Conservation (phyloP, 1,140 invertebrate genomes). For the Drosophila pectinifera region DNA sequence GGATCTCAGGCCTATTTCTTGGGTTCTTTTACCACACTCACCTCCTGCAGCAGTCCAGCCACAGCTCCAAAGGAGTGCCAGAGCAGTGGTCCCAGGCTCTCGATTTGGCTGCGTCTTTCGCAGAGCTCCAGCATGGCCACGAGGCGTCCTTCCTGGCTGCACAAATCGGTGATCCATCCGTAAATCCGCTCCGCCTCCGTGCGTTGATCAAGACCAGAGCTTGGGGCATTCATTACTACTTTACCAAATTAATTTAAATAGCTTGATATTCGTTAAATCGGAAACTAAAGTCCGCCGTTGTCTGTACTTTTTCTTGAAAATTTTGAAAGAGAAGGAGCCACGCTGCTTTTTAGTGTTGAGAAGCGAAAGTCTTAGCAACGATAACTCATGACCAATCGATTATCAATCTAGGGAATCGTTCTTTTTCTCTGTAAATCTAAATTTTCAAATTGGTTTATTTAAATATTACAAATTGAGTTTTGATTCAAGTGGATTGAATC, state of each 20-base stretch:
- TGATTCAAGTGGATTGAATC: no score
- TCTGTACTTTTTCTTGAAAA: background rate
- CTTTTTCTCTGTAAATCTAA: no score
- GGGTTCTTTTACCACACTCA: background rate
- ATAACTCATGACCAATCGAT: background rate
- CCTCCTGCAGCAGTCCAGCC: conserved; percentile 41
- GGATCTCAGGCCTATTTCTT: background rate
- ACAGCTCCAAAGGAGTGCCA: conserved; percentile 53
- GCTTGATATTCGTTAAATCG: background rate
- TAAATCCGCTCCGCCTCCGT: conserved; percentile 23
- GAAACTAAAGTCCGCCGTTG: conserved; percentile 8
- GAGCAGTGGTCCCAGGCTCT: conserved; percentile 30
- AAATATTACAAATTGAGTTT: no score
- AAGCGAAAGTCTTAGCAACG: background rate
- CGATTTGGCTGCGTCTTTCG: conserved; percentile 27
- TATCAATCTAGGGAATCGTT: background rate
- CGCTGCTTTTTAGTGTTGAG: background rate
- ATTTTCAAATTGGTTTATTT: no score
- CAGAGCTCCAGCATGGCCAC: conserved; percentile 48
- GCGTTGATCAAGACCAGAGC: conserved; percentile 7
- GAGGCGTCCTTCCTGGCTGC: conserved; percentile 19
- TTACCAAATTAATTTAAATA: background rate
- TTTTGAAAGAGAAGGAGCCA: background rate
- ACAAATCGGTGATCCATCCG: conserved; percentile 41
- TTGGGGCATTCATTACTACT: conserved; percentile 3